Evolutionary conservation across 2,113 vertebrate species (phyloP), one percentile per base, ranked within the genome.

Genomic region (Suricata suricatta): DNA sequence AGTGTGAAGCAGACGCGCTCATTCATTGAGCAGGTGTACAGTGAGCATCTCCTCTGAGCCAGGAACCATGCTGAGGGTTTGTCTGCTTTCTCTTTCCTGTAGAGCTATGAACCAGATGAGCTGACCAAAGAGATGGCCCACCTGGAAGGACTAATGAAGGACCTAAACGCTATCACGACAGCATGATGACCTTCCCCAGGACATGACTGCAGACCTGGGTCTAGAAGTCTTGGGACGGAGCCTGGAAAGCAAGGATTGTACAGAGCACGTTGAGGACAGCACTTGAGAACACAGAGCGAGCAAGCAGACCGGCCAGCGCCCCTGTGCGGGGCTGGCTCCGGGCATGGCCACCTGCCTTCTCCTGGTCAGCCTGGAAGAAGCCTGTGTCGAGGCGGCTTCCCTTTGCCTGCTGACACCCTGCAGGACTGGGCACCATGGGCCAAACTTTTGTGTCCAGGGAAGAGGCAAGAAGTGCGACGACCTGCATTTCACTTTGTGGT

Each of bases 91-190:
- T 98, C 31, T 99, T 98, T 98, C 98, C 98, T 94, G 21, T 98
- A 99, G 99, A 99, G 98, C 97, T 99, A 99, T 38, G 99, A 99
- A 98, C 99, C 99, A 27, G 99, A 99, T 97, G 99, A 99, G 99
- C 99, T 99, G 98, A 99, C 99, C 98, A 99, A 99, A 99, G 99
- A 99, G 99, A 99, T 99, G 99, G 99, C 99, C 98, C 99, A 99
- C 98, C 99, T 99, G 98, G 99, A 99, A 99, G 99, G 99, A 98
- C 99, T 99, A 47, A 99, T 99, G 99, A 99, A 99, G 99, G 99
- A 99, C 99, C 99, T 99, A 96, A 99, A 99, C 11, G 99, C 99
- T 99, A 99, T 99, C 99, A 99, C 99, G 10, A 99, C 99, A 89
- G 99, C 99, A 80, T 99, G 99, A 99, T 9, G 85, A 10, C 97